These are phyloP conservation scores for Malaclemys terrapin DNA, from an alignment of 2,113 vertebrate species.

Conservation along the genomic window DNA sequence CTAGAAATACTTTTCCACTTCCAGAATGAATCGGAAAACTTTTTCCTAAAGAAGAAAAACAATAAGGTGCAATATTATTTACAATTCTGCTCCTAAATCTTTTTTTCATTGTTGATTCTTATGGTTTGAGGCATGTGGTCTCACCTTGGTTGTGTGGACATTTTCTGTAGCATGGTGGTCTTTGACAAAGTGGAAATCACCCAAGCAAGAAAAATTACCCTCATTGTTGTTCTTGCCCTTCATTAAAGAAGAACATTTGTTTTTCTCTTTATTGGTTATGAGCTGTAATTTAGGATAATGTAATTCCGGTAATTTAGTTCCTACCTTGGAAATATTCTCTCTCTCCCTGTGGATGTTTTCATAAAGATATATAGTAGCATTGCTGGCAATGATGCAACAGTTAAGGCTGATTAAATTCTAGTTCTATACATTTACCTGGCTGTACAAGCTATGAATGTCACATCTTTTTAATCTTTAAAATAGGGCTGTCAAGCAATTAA, in stretches of 20 bases:
- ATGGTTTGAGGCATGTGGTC: too few species aligned
- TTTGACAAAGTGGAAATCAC: background rate
- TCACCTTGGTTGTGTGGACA: background rate
- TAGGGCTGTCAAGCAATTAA: too few species aligned
- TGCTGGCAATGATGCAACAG: conserved; percentile 48
- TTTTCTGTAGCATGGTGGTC: background rate
- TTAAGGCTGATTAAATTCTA: conserved; percentile 61
- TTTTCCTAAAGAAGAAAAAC: too few species aligned
- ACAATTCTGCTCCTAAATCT: too few species aligned
- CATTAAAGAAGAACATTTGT: background rate
- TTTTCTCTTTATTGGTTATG: background rate
- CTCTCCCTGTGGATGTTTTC: background rate
- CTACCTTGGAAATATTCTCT: background rate
- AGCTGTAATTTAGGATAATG: background rate
- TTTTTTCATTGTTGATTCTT: too few species aligned
- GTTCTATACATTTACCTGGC: conserved; percentile 51
- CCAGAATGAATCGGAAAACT: too few species aligned
- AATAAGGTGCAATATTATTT: too few species aligned
- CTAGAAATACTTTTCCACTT: too few species aligned
- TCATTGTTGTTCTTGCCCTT: background rate
- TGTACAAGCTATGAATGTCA: conserved; percentile 62
- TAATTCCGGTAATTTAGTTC: background rate
- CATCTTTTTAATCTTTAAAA: conserved; percentile 68
- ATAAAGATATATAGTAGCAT: conserved; percentile 38
- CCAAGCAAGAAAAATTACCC: background rate